Conservation (phyloP, 2,888 invertebrate species). For the Megamerina dolium region DNA sequence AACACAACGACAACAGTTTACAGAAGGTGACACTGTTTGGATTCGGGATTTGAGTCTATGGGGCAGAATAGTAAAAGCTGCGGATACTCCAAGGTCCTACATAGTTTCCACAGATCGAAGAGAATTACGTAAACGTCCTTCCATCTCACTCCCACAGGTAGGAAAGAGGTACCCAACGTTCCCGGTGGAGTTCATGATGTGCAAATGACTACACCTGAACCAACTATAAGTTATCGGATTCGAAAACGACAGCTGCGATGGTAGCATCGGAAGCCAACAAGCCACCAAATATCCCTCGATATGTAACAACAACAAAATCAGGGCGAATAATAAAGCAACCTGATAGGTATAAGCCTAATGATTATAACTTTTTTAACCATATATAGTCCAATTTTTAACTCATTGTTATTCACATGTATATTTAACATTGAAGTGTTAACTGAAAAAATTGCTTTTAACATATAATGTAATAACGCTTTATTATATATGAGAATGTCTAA, state of each 20-base stretch:
- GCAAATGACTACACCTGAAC: background rate
- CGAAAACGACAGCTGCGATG: too few species aligned
- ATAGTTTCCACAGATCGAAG: background rate
- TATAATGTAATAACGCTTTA: too few species aligned
- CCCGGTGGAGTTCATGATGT: background rate
- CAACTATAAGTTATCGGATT: background rate
- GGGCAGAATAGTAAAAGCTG: conserved; percentile 3
- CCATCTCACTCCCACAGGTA: background rate
- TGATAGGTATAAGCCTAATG: background rate
- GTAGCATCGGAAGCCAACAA: background rate
- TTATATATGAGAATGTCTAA: too few species aligned
- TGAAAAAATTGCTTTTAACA: too few species aligned
- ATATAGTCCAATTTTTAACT: too few species aligned
- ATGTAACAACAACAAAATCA: background rate
- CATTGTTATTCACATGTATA: too few species aligned
- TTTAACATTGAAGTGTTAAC: too few species aligned
- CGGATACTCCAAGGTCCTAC: conserved; percentile 4
- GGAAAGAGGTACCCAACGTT: background rate
- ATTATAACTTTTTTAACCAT: too few species aligned
- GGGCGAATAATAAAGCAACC: conserved; percentile 1
- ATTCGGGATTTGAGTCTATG: conserved; percentile 7
- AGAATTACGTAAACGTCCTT: conserved; percentile 1
- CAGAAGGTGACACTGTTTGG: too few species aligned
- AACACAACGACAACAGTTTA: background rate
- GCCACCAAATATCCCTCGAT: background rate